Evolutionary conservation across 2,113 vertebrate species (phyloP), one percentile per base, ranked within the genome.

Genomic region (Platysteira castanea): DNA sequence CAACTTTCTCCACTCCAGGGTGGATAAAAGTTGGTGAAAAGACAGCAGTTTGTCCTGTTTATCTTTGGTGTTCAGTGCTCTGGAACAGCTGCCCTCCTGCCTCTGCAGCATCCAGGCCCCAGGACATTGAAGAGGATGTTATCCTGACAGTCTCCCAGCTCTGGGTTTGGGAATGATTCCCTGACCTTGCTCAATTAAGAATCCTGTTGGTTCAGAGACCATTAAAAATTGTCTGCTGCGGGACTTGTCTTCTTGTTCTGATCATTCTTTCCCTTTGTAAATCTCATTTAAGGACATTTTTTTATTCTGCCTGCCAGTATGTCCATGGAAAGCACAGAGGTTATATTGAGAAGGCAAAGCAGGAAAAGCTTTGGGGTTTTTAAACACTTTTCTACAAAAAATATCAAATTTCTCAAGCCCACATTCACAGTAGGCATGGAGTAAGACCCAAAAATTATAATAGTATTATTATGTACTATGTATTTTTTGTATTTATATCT

Each of bases 261-360:
- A 11, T 44, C 1, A 22, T 35, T 85, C 28, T 61, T 78, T 87
- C 13, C n/a, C 10, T 57, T 78, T 14, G 4, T 50, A 74, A 87
- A 46, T 61, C 54, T 81, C 15, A 46, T 49, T 24, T 56, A 30
- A 89, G 33, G 33, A 41, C 2, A 9, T 27, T 12, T 44, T 88
- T 90, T 67, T 33, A 26, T 19, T 63, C 65, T 83, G 15, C 11
- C 15, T 79, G 15, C 8, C 10, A 50, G 6, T 53, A 26, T 20
- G 13, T 41, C 33, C 3, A 1, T 27, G 22, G 39, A 64, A 80
- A 84, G 4, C 19, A 19, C 0, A 0, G 37, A 69, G 11, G 31
- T 24, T 89, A n/a, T 57, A 71, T 10, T 41, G 8, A 75, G 22
- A 42, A 52, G 27, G 31, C 17, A 24, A 49, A 52, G 21, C 4